Evolutionary conservation across 2,113 vertebrate genomes (phyloP), one percentile per base, ranked within the genome.

Genomic region (Willisornis vidua): DNA sequence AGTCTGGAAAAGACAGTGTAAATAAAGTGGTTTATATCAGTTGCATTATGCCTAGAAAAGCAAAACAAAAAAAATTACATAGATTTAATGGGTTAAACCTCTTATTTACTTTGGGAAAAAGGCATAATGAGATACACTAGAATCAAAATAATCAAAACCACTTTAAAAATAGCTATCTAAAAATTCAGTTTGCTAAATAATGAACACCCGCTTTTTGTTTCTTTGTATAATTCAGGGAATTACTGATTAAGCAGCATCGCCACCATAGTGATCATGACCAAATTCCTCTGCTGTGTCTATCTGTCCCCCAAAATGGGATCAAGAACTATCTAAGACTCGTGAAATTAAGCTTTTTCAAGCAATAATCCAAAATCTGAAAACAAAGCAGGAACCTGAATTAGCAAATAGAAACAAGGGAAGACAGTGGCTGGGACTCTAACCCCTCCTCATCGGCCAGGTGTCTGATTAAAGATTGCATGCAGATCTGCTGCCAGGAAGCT

Each of bases 381-480:
- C 0, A 2, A 89, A 85, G 26, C 15, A 72, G 26, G 29, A 81
- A 39, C 16, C 4, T 33, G 59, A 0, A 1, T 9, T 39, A 72
- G 20, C 17, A 39, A 75, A 91, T 3, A 84, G 45, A 75, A 94
- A 71, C 5, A 6, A 41, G 10, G 29, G 29, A 93, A 61, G 24
- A 35, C 9, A 17, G 39, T 12, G n/a, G 29, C 35, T 61, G 52
- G 52, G 66, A 55, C 5, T 12, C n/a, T 78, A 66, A 85, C 11
- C 48, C 19, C 22, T 89, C 35, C 39, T 87, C 24, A 52, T 85
- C 23, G 89, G 54, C 45, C 70, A 68, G 33, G 9, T 48, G 13
- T 55, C 20, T 51, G 73, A 81, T 55, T 65, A 85, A 79, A 49
- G 35, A 72, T 35, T 8, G 1, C 39, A 62, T 4, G 19, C n/a